Evolutionary conservation across 2,888 invertebrate genomes (phyloP), one percentile per base, ranked within the genome.

Genomic region (Geophilus truncorum): DNA sequence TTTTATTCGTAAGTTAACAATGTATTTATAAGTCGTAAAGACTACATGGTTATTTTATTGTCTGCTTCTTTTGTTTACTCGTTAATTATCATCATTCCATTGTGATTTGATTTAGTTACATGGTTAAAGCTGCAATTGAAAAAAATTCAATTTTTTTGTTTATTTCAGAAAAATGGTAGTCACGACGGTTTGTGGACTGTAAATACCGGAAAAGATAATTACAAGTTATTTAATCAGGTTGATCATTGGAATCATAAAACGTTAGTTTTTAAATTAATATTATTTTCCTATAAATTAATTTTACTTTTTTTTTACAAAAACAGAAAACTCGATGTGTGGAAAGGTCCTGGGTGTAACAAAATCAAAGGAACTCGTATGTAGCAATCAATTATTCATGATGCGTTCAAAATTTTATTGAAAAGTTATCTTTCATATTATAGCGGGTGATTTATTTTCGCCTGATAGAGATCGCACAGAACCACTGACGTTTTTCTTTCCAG

Each of bases 401-500:
- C 5, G 28, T 75, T 76, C 18, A 76, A 70, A 32, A 32, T 75
- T 28, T 23, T 23, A 3, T 40, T 7, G 21, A 21, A 25, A 40
- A 21, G 34, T 78, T 4, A 4, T 78, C 21, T 34, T 0, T 78
- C 21, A 0, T 36, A n/a, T 21, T 36, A 34, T 79, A 79, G 79
- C 32, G 18, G 79, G 79, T 9, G 79, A 79, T 23, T 1, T 18
- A 51, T 79, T 25, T 25, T 28, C 79, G n/a, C 79, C 79, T 12
- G 51, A 23, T 51, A 25, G 25, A n/a, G 25, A 79, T 10, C 18
- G n/a, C 12, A 23, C 2, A 45, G 51, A 40, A 18, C 79, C 79
- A 1, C 4, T 79, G 0, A 15, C 4, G 0, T 40, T 51, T 40
- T 79, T 51, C 51, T 23, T 23, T 12, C 23, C 45, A 6, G 79